phyloP scores from a whole-genome alignment of 2,797 vertebrate genomes.

The Eidolon dupreanum region DNA sequence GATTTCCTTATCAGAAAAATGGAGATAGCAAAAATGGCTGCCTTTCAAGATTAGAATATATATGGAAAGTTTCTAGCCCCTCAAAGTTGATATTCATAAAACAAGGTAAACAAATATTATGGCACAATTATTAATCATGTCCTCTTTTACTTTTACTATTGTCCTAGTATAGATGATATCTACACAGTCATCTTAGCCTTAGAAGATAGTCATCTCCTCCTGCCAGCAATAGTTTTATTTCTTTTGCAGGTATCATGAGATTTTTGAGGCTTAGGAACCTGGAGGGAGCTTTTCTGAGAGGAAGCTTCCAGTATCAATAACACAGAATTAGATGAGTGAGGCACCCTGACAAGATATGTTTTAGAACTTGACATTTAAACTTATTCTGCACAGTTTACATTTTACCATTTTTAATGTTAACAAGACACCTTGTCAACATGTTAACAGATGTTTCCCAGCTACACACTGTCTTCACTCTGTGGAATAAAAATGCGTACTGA shows the following conservation, averaged over 20 bases:
- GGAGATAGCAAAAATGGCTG: neutral
- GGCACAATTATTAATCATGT: neutral
- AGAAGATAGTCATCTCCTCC: neutral
- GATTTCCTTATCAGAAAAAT: neutral
- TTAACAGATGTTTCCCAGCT: neutral
- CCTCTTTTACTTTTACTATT: neutral
- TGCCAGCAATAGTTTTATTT: neutral
- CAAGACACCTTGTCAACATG: conserved; percentile 4
- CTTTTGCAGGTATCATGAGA: neutral
- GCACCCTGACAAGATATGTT: neutral
- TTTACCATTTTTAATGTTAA: conserved; percentile 29
- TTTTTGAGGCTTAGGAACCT: neutral
- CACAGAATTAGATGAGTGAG: neutral
- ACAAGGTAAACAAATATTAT: neutral
- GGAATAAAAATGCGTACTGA: neutral
- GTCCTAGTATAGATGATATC: too few species aligned
- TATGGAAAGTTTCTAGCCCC: neutral
- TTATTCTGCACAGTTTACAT: neutral
- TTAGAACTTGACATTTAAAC: conserved; percentile 48
- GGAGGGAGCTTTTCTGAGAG: neutral
- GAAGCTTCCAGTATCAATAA: neutral
- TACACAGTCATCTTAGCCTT: neutral
- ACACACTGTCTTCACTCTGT: neutral
- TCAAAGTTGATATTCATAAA: neutral
- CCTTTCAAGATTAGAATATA: neutral